Conservation (phyloP, 2,113 vertebrate genomes). For the Sylvilagus bachmani region DNA sequence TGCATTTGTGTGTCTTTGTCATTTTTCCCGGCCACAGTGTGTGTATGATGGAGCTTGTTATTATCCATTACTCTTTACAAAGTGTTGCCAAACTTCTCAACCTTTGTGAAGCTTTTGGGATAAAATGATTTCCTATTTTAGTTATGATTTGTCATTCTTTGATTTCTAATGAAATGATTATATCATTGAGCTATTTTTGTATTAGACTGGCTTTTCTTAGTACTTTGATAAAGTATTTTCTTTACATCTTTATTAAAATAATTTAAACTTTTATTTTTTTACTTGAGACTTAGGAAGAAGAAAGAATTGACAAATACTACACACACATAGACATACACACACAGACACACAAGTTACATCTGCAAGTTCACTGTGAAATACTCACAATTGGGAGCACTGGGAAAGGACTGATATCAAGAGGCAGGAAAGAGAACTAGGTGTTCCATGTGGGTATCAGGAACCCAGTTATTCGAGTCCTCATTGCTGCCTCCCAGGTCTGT, state of each 20-base stretch:
- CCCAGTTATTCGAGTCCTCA: no score
- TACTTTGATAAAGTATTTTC: neutral
- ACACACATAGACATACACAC: no score
- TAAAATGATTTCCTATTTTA: neutral
- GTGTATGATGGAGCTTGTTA: neutral
- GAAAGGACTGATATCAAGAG: no score
- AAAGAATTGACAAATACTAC: no score
- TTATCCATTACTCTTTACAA: neutral
- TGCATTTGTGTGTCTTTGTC: neutral
- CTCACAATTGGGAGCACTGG: no score
- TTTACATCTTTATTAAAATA: neutral
- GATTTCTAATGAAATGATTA: neutral
- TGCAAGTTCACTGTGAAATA: no score
- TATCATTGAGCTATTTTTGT: neutral
- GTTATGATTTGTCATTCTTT: neutral
- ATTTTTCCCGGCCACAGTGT: neutral
- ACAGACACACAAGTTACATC: no score
- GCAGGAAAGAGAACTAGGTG: no score
- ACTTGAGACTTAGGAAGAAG: no score
- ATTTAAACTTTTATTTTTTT: no score
- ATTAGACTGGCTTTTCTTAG: neutral
- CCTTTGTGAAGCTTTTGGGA: neutral
- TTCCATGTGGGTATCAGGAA: no score
- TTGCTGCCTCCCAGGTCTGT: no score
- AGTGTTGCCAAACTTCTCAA: neutral